These are phyloP conservation scores for Melangyna quadrimaculata DNA, from an alignment of 2,888 invertebrate species.

Conservation along the genomic window DNA sequence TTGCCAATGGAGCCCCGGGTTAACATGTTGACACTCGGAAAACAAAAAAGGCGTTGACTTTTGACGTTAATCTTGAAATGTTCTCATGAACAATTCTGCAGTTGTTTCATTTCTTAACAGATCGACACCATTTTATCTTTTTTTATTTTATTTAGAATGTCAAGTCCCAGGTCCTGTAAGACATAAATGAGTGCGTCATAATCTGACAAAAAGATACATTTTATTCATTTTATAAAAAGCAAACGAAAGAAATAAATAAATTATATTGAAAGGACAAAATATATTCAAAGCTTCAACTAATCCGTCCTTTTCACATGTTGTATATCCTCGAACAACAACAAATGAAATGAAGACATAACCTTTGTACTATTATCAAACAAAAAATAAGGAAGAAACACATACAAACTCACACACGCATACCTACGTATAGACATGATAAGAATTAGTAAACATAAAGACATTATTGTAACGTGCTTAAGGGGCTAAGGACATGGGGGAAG, in stretches of 20 bases:
- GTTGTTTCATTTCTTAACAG: neutral
- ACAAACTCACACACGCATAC: neutral
- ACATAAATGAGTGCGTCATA: neutral
- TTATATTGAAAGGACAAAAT: neutral
- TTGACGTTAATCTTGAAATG: neutral
- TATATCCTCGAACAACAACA: neutral
- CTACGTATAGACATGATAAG: slow-evolving; percentile 17
- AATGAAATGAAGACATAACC: neutral
- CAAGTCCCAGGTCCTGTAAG: neutral
- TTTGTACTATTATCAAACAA: neutral
- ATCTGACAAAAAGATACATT: neutral
- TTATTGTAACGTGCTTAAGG: neutral
- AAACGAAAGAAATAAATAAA: neutral
- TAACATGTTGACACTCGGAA: too few relatives aligned
- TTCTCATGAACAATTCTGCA: neutral
- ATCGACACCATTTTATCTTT: neutral
- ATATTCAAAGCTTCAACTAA: neutral
- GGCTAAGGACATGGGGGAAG: neutral
- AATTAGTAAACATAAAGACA: slow-evolving; percentile 13
- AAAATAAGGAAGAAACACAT: neutral
- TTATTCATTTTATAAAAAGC: neutral
- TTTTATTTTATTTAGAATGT: neutral
- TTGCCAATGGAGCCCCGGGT: too few relatives aligned
- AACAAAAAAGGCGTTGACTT: neutral
- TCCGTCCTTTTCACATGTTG: neutral